phyloP scores from a whole-genome alignment of 2,888 invertebrate species.

The Corythucha ciliata region DNA sequence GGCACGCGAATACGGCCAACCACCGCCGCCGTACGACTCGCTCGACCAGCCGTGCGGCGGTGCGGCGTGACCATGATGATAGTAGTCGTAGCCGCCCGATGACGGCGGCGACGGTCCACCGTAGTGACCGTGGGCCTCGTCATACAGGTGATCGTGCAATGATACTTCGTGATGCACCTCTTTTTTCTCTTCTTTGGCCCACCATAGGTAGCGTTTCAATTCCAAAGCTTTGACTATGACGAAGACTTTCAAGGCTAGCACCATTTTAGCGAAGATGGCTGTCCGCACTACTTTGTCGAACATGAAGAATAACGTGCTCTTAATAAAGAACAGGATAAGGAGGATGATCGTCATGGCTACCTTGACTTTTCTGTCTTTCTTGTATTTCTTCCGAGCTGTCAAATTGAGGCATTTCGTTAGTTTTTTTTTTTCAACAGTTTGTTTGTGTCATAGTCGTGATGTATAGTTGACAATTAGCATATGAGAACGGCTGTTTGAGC shows the following conservation, averaged over 20 bases:
- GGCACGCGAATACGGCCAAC: conserved; percentile 23
- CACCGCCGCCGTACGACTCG: too few relatives aligned
- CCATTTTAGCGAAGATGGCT: conserved; percentile 29
- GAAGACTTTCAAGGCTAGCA: conserved; percentile 29
- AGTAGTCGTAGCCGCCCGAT: too few relatives aligned
- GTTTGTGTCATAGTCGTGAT: too few relatives aligned
- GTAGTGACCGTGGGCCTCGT: conserved; percentile 23
- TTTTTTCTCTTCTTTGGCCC: conserved; percentile 30
- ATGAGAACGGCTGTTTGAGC: too few relatives aligned
- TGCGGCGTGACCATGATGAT: conserved; percentile 23
- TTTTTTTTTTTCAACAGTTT: too few relatives aligned
- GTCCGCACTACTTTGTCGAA: conserved; percentile 31
- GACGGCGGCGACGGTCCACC: conserved; percentile 1
- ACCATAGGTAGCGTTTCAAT: conserved; percentile 31
- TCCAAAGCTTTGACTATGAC: conserved; percentile 29
- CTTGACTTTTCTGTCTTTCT: conserved; percentile 30
- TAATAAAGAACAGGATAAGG: conserved; percentile 30
- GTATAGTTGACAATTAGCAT: too few relatives aligned
- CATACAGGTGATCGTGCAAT: conserved; percentile 29
- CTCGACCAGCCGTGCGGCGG: conserved; percentile 17
- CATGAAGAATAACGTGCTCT: conserved; percentile 31
- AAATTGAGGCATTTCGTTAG: too few relatives aligned
- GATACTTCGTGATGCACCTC: conserved; percentile 27
- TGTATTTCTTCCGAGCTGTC: conserved; percentile 30
- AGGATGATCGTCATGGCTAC: conserved; percentile 30